Conservation (phyloP, 1,140 invertebrate genomes). For the Delia radicum region DNA sequence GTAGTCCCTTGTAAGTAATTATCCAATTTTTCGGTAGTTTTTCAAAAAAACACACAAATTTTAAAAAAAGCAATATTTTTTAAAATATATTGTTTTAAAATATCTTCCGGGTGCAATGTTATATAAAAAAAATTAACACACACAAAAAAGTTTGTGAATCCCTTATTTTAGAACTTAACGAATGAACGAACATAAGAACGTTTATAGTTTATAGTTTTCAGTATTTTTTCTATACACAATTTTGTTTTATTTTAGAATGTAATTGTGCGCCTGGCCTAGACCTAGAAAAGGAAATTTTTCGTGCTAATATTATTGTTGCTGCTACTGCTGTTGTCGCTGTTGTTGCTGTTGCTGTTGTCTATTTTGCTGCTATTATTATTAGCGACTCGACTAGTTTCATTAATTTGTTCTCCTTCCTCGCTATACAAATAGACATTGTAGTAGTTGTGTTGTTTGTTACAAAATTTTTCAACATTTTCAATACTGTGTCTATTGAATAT, state of each 20-base stretch:
- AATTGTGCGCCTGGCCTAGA: slow-evolving; percentile 56
- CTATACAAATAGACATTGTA: slow-evolving; percentile 20
- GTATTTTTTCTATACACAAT: not conserved
- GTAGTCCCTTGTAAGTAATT: no score
- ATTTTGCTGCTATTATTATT: slow-evolving; percentile 22
- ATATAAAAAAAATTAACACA: no score
- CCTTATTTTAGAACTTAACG: slow-evolving; percentile 6
- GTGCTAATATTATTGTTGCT: slow-evolving; percentile 40
- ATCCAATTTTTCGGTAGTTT: no score
- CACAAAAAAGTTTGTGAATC: not conserved
- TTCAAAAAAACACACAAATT: not conserved
- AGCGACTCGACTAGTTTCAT: slow-evolving; percentile 4
- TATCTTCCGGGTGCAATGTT: no score
- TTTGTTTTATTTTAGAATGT: slow-evolving; percentile 52
- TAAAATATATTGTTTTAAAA: no score
- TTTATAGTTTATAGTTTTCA: not conserved
- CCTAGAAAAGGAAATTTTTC: slow-evolving; percentile 56
- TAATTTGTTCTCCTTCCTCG: slow-evolving; percentile 51
- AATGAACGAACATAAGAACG: slow-evolving; percentile 1
- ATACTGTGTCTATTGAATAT: not conserved
- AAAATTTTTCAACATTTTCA: not conserved
- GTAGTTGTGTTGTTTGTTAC: not conserved
- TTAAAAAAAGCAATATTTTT: not conserved
- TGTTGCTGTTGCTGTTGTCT: slow-evolving; percentile 16
- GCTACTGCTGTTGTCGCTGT: slow-evolving; percentile 26